Conservation (phyloP, 2,888 invertebrate species). For the Phortica magna region DNA sequence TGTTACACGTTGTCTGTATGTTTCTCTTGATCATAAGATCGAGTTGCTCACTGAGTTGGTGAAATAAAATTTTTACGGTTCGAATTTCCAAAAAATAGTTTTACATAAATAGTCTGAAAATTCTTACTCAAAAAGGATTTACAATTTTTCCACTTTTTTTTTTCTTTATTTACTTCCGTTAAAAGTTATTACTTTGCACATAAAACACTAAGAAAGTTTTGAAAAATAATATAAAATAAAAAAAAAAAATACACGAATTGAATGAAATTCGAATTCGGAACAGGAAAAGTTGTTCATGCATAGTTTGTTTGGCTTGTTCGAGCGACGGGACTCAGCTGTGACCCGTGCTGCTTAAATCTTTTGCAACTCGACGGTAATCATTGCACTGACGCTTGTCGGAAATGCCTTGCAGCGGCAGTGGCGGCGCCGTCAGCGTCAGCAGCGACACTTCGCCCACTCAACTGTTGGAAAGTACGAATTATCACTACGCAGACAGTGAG, state of each 20-base stretch:
- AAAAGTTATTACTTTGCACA: slow-evolving; percentile 18
- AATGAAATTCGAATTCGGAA: slow-evolving; percentile 49
- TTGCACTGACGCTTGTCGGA: slow-evolving; percentile 54
- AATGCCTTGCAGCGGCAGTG: slow-evolving; percentile 34
- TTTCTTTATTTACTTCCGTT: slow-evolving; percentile 45
- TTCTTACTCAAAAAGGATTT: no score
- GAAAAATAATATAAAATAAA: slow-evolving; percentile 48
- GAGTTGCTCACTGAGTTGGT: no score
- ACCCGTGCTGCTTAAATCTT: slow-evolving; percentile 54
- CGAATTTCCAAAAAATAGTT: no score
- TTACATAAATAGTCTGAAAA: no score
- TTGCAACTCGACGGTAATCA: slow-evolving; percentile 51
- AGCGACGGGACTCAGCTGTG: slow-evolving; percentile 40
- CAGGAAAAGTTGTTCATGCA: slow-evolving; percentile 42
- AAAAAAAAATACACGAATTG: slow-evolving; percentile 41
- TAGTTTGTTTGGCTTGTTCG: slow-evolving; percentile 10
- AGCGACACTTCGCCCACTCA: slow-evolving; percentile 40
- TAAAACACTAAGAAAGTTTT: slow-evolving; percentile 46
- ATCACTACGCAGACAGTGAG: slow-evolving; percentile 53
- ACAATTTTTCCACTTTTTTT: not conserved
- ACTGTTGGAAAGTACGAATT: slow-evolving; percentile 49
- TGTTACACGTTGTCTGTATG: no score
- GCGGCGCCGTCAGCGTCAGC: not conserved
- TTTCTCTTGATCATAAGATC: no score
- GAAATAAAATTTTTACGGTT: no score